Evolutionary conservation across 2,113 vertebrate genomes (phyloP), one percentile per base, ranked within the genome.

Genomic region (Gnathonemus echidnorhynchus): DNA sequence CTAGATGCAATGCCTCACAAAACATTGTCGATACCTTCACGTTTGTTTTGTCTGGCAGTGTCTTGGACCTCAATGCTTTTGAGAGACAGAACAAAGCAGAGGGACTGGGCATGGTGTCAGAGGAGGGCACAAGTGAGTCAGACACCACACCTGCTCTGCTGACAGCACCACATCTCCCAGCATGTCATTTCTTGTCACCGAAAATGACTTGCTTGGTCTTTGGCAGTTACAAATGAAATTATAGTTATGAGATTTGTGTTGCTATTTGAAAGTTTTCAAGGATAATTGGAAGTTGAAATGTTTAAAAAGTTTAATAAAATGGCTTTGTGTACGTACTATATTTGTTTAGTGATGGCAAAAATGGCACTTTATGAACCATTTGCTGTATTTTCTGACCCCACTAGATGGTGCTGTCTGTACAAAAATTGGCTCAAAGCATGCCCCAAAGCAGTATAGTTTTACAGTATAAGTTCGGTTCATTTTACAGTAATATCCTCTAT

Each of bases 31-130:
- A 48, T 87, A 9, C 17, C 15, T 90, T 31, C 17, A 35, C 58
- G 49, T 70, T 8, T 92, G 3, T 92, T 89, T 88, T 0, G 89
- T 48, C n/a, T 89, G 77, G 7, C 95, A 98, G 98, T 39, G 98
- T 98, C 89, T 95, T 99, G 94, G 98, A 99, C 93, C 96, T 99
- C 90, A 99, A 99, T 83, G 98, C 98, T 74, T 99, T 99, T 91
- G 98, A 99, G 96, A 97, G 98, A 93, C 98, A 99, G 95, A 99
- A 99, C 94, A 99, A 98, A 91, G 98, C 97, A 0, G 97, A 98
- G 93, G 98, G 98, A 8, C 96, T 99, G 86, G 98, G 98, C 88
- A 99, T 99, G 98, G 98, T 99, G 91, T 98, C 97, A 11, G 98
- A 99, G 92, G 98, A 99, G 15, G 98, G 98, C 92, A 98, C 97